These are phyloP conservation scores for Manis javanica DNA, from an alignment of 2,797 vertebrate genomes.

Conservation along the genomic window DNA sequence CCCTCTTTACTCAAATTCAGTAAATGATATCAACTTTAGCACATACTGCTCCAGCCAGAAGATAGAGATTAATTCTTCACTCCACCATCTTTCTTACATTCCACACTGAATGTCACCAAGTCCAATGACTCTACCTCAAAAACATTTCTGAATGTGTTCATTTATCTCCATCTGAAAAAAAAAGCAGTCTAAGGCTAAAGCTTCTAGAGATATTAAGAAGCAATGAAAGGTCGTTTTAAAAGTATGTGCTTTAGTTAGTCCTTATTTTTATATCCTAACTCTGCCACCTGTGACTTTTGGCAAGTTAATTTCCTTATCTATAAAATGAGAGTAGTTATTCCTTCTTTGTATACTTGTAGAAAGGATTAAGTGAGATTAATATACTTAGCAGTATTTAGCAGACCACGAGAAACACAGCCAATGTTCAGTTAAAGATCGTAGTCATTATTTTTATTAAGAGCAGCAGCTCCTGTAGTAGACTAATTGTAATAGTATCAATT, in stretches of 20 bases:
- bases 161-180: not conserved
- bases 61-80: not conserved
- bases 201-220: no score
- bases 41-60: not conserved
- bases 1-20: not conserved
- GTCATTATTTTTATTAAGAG: not conserved
- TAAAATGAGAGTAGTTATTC: not conserved
- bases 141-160: not conserved
- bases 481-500: not conserved
- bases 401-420: not conserved
- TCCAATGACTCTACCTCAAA: not conserved
- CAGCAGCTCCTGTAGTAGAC: not conserved
- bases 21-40: not conserved
- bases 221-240: no score
- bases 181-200: no score
- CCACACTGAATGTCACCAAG: not conserved
- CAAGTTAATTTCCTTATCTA: not conserved
- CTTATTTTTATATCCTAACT: not conserved
- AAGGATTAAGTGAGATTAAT: not conserved
- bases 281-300: not conserved
- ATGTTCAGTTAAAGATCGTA: not conserved
- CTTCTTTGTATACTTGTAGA: not conserved
- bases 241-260: not conserved
- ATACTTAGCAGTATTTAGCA: conserved; percentile 6
- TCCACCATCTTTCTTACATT: not conserved